Base-by-base conservation (phyloP, 1,140 invertebrate species). In the Drosophila tristis region DNA sequence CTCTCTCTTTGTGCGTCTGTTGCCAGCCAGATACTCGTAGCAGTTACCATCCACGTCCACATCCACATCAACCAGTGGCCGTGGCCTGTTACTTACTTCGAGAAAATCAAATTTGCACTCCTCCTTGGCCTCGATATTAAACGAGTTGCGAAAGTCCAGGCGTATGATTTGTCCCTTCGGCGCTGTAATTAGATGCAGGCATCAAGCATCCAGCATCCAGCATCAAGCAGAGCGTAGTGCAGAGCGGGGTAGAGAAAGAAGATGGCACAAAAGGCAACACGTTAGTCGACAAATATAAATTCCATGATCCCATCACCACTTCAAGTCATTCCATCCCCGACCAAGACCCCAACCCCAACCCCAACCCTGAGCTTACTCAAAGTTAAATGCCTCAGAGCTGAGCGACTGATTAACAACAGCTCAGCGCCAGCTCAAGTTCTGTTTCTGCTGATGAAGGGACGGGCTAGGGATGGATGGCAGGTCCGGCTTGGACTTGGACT, bases 41-140 rank as follows among this genome's bases (percentile, higher is more conserved):
- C 11, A 39, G 35, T 11, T 35, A 35, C 31, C 31, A 4, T 13
- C 23, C 5, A 39, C 31, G 4, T 25, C 23, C 2, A 25, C 23
- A 23, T 1, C 23, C 26, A 39, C 31, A 63, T 42, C 23, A 74
- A 35, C 42, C 48, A 66, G 42, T 63, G 20, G 20, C 42, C 53
- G 31, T 47, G 20, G 16, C 16, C 35, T 56, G 16, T 64, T 51
- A 80, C 84, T 92, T 84, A 97, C 94, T 91, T 98, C 97, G 43
- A 98, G 92, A 92, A 94, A 97, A 92, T 98, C 97, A 92, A 96
- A 97, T 92, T 94, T 94, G 92, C 97, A 98, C 42, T 94, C 93
- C 13, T 94, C 92, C 31, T 95, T 95, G 23, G 94, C 93, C 92
- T 98, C 97, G 58, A 98, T 93, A 54, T 95, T 92, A 92, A 98